These are phyloP conservation scores for Brienomyrus longianalis DNA, from an alignment of 2,113 vertebrate genomes.

Conservation along the genomic window DNA sequence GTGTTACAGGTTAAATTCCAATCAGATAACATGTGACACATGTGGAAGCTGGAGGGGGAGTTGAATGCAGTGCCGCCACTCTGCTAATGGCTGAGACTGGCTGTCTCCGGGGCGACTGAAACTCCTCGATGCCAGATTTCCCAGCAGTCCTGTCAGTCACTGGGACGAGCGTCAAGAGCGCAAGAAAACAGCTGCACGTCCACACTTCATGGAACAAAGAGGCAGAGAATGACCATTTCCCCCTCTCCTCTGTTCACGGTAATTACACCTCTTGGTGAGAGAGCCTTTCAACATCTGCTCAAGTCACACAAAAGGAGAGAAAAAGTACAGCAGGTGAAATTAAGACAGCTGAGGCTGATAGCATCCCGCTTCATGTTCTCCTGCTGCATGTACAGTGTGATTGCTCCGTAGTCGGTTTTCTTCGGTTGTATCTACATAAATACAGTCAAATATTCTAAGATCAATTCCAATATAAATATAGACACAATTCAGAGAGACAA, in stretches of 20 bases:
- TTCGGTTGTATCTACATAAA: neutral
- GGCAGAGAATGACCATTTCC: constrained; percentile 18
- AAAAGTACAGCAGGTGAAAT: constrained; percentile 37
- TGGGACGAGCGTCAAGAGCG: constrained; percentile 1
- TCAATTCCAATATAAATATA: neutral
- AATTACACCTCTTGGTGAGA: constrained; percentile 26
- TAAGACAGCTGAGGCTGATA: constrained; percentile 25
- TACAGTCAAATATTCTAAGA: neutral
- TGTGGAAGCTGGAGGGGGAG: neutral
- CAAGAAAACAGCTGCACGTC: constrained; percentile 2
- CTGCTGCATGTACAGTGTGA: neutral
- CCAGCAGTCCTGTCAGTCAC: constrained; percentile 38
- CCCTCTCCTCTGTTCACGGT: constrained; percentile 14
- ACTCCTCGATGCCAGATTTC: constrained; percentile 25
- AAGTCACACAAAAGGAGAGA: constrained; percentile 17
- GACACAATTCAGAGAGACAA: neutral
- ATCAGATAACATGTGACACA: neutral
- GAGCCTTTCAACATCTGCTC: constrained; percentile 32
- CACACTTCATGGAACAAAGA: constrained; percentile 13
- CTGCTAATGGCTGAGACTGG: neutral
- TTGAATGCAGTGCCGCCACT: neutral
- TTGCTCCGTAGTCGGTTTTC: neutral
- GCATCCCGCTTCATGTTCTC: neutral
- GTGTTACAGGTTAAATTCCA: neutral
- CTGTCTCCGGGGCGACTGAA: constrained; percentile 12